phyloP scores from a whole-genome alignment of 2,888 invertebrate genomes.

The Drosophila sordidula region DNA sequence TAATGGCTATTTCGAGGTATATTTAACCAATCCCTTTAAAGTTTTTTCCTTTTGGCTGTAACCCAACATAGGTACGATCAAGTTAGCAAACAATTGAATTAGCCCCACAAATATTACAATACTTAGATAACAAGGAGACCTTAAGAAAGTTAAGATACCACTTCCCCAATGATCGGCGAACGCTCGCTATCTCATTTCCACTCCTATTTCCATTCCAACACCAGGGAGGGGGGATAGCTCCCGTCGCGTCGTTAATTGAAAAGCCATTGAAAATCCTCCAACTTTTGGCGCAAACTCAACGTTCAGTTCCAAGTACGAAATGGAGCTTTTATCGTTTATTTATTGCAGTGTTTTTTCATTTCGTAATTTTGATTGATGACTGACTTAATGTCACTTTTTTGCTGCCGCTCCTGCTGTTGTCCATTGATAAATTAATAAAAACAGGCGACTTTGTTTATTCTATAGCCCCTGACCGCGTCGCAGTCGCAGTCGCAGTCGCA shows the following conservation, averaged over 20 bases:
- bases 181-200: not conserved
- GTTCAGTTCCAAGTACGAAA: slow-evolving; percentile 35
- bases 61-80: too few relatives aligned
- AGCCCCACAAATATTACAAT: too few relatives aligned
- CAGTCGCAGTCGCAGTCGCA: not conserved
- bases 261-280: slow-evolving; percentile 43
- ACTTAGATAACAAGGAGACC: too few relatives aligned
- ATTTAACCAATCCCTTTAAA: slow-evolving; percentile 7
- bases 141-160: too few relatives aligned
- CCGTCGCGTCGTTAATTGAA: slow-evolving; percentile 40
- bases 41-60: too few relatives aligned
- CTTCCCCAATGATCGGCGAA: too few relatives aligned
- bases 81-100: too few relatives aligned
- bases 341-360: slow-evolving; percentile 78
- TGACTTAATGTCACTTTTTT: slow-evolving; percentile 77
- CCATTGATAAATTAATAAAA: slow-evolving; percentile 82
- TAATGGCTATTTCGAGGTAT: slow-evolving; percentile 21
- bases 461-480: slow-evolving; percentile 17
- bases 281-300: slow-evolving; percentile 13
- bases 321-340: slow-evolving; percentile 82
- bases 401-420: slow-evolving; percentile 25
- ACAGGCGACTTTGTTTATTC: slow-evolving; percentile 58
- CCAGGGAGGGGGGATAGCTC: slow-evolving; percentile 1
- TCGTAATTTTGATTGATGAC: slow-evolving; percentile 85
- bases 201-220: not conserved